Percentiles rank a stretch among this genome's conserved stretches.
Conservation (phyloP, 1,140 invertebrate species). For the Zophobas atratus region DNA sequence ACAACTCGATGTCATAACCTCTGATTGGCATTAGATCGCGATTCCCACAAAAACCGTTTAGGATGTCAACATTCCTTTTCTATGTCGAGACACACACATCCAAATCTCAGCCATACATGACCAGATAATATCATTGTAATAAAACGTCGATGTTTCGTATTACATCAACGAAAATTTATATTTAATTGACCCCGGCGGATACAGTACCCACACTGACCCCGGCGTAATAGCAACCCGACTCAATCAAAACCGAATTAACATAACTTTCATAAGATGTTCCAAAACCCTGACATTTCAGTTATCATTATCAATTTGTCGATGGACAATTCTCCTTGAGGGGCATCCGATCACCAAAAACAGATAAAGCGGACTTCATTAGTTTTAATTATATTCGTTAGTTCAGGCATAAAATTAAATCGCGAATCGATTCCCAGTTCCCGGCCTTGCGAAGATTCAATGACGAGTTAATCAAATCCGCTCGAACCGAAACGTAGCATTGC, state of each 20-base stretch:
- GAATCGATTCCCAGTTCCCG: neutral
- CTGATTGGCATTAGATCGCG: neutral
- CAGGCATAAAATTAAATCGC: neutral
- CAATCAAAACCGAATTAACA: neutral
- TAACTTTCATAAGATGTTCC: constrained; percentile 6
- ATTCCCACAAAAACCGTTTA: neutral
- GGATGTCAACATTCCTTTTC: neutral
- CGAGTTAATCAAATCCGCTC: neutral
- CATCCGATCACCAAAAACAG: neutral
- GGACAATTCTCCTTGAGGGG: neutral
- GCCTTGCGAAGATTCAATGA: neutral
- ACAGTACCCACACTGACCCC: neutral
- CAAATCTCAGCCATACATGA: neutral
- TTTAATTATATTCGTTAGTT: constrained; percentile 1
- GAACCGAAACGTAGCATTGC: neutral
- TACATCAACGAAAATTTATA: neutral
- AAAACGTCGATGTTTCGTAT: neutral
- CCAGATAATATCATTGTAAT: neutral
- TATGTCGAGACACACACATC: neutral
- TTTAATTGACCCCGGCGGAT: neutral
- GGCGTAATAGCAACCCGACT: neutral
- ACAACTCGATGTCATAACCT: constrained; percentile 3
- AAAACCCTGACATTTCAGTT: constrained; percentile 9
- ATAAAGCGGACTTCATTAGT: neutral
- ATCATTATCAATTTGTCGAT: neutral